Evolutionary conservation across 2,113 vertebrate species (phyloP).

Genomic region (Rhegmatorhina hoffmannsi): DNA sequence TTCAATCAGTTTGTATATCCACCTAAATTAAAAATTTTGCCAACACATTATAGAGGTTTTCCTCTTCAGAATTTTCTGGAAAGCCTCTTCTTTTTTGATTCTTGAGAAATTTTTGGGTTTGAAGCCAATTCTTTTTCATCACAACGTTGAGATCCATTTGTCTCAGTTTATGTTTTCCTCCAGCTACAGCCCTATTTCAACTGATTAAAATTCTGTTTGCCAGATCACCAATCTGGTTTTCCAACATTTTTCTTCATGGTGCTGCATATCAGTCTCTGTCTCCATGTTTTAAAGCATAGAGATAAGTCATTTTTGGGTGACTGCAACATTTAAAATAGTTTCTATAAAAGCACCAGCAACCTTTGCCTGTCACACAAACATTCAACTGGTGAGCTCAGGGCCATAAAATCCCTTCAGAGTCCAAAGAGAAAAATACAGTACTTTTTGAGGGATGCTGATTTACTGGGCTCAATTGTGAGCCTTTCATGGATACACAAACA

Average conservation of each 20-base stretch:
- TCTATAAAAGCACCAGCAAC: not conserved
- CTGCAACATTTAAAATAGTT: not conserved
- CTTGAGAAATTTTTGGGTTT: conserved; percentile 14
- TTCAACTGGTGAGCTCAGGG: not conserved
- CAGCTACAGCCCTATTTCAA: not conserved
- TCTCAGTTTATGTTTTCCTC: not conserved
- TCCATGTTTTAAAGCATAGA: not conserved
- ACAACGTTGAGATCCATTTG: not conserved
- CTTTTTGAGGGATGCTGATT: not conserved
- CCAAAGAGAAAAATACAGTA: not conserved
- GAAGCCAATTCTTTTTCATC: conserved; percentile 47
- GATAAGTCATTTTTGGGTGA: not conserved
- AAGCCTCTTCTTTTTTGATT: not conserved
- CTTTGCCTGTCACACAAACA: not conserved
- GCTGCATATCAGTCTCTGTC: not conserved
- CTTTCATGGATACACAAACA: not conserved
- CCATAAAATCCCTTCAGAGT: not conserved
- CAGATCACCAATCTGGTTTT: conserved; percentile 20
- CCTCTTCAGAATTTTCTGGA: conserved; percentile 45
- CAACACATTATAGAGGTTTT: not conserved
- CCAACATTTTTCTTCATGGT: conserved; percentile 1
- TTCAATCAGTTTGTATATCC: not conserved
- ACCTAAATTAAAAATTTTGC: not conserved
- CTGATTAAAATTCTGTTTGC: not conserved
- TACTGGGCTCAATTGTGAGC: not conserved